A percentile compares a stretch with the other conserved stretches of the same genome.
phyloP scores from a whole-genome alignment of 1,140 invertebrate species.

The Drosophila takahashii region DNA sequence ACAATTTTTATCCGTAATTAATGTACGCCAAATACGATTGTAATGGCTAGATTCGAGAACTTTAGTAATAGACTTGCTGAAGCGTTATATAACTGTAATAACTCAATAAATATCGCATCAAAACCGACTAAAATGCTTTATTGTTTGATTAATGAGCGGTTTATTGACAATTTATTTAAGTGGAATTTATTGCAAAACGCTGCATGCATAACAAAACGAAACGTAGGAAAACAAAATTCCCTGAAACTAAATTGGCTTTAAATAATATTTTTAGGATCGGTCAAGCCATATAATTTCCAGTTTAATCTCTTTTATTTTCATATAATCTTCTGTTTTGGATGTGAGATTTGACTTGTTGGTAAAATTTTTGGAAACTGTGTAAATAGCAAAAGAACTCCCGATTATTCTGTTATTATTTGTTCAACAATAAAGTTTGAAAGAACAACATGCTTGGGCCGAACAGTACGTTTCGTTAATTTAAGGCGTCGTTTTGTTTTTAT shows the following conservation, averaged over 20 bases:
- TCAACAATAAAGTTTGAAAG: slow-evolving; percentile 31
- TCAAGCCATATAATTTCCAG: neutral
- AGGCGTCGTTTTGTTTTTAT: neutral
- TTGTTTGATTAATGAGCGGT: slow-evolving; percentile 36
- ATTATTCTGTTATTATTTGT: slow-evolving; percentile 29
- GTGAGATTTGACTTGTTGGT: slow-evolving; percentile 10
- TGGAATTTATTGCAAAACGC: slow-evolving; percentile 40
- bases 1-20: slow-evolving; percentile 2
- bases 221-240: slow-evolving; percentile 1
- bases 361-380: slow-evolving; percentile 17
- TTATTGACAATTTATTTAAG: slow-evolving; percentile 37
- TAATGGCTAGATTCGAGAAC: neutral
- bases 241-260: neutral
- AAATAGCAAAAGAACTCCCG: slow-evolving; percentile 36
- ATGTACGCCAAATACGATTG: neutral
- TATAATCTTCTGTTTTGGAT: neutral
- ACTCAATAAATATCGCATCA: slow-evolving; percentile 39
- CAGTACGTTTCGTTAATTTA: slow-evolving; percentile 20
- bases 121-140: slow-evolving; percentile 25
- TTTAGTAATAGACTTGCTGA: slow-evolving; percentile 4
- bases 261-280: neutral
- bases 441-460: slow-evolving; percentile 39
- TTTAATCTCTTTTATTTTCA: neutral
- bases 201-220: slow-evolving; percentile 35
- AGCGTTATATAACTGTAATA: slow-evolving; percentile 20